A percentile compares a stretch with the other conserved stretches of the same genome.
phyloP scores from a whole-genome alignment of 2,888 invertebrate genomes.

The Ptilodon capucinus region DNA sequence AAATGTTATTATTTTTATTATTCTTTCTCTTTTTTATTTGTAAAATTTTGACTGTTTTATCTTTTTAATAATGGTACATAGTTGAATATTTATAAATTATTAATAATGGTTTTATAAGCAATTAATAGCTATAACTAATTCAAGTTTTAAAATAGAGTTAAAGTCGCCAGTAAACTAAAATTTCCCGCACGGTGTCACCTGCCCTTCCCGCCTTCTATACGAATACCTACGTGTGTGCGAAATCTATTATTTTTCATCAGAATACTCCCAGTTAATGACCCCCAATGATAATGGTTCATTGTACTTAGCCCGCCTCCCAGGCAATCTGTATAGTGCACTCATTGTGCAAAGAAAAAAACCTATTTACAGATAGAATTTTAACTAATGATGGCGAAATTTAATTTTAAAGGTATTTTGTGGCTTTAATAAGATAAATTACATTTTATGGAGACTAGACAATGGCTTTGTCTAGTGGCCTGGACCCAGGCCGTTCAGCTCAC shows the following conservation, averaged over 20 bases:
- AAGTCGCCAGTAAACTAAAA: slow-evolving; percentile 9
- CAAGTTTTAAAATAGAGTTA: not conserved
- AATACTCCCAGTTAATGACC: slow-evolving; percentile 74
- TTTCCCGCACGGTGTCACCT: slow-evolving; percentile 24
- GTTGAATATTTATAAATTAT: too few species aligned
- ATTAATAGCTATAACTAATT: too few species aligned
- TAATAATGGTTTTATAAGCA: too few species aligned
- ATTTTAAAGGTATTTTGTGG: not conserved
- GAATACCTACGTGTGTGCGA: slow-evolving; percentile 37
- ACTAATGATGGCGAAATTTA: slow-evolving; percentile 38
- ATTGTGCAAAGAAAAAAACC: slow-evolving; percentile 51
- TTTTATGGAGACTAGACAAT: too few species aligned
- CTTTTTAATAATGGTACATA: too few species aligned
- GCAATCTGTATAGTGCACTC: slow-evolving; percentile 70
- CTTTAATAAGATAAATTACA: too few species aligned
- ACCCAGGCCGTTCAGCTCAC: too few species aligned
- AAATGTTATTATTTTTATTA: too few species aligned
- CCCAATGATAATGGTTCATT: slow-evolving; percentile 67
- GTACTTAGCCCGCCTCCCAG: slow-evolving; percentile 54
- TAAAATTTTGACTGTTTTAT: too few species aligned
- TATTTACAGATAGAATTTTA: slow-evolving; percentile 47
- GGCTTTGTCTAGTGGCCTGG: too few species aligned
- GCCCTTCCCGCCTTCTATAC: slow-evolving; percentile 53
- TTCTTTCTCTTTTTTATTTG: too few species aligned
- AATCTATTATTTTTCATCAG: slow-evolving; percentile 76